A percentile compares a stretch with the other conserved stretches of the same genome.
Conservation (phyloP, 1,140 invertebrate genomes). For the Tetramorium parvispinum region DNA sequence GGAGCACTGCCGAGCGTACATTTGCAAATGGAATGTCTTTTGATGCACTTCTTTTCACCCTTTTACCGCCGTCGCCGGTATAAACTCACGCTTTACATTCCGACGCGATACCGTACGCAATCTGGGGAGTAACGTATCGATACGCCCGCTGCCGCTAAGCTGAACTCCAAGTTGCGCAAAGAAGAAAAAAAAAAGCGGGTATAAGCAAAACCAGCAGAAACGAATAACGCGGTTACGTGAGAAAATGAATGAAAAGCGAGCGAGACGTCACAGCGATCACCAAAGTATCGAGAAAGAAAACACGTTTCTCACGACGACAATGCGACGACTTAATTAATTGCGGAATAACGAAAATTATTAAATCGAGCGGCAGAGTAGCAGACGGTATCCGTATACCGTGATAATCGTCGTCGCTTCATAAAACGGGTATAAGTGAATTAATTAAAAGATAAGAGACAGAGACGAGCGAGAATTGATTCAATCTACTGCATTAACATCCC, state of each 20-base stretch:
- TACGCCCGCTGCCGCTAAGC: not conserved
- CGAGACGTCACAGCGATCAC: not conserved
- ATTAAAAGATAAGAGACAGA: slow-evolving; percentile 55
- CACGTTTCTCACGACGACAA: not conserved
- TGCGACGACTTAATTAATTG: slow-evolving; percentile 18
- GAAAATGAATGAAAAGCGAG: slow-evolving; percentile 19
- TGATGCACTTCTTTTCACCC: slow-evolving; percentile 27
- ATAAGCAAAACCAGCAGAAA: not conserved
- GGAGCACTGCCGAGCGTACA: not conserved
- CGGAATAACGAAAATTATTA: slow-evolving; percentile 22
- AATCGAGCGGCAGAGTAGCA: not conserved
- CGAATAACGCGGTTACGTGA: not conserved
- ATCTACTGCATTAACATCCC: not conserved
- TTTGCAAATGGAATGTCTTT: slow-evolving; percentile 50
- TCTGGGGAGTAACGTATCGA: slow-evolving; percentile 26
- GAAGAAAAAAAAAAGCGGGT: not conserved
- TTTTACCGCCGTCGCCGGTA: not conserved
- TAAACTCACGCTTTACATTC: slow-evolving; percentile 16
- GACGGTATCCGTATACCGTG: not conserved
- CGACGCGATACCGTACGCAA: not conserved
- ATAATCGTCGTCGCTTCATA: slow-evolving; percentile 5
- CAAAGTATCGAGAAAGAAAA: not conserved
- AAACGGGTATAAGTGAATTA: slow-evolving; percentile 38
- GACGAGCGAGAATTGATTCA: not conserved
- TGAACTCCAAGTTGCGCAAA: not conserved